Percentiles rank a stretch among this genome's conserved stretches.
Conservation (phyloP, 1,140 invertebrate species). For the Bombyx mandarina region DNA sequence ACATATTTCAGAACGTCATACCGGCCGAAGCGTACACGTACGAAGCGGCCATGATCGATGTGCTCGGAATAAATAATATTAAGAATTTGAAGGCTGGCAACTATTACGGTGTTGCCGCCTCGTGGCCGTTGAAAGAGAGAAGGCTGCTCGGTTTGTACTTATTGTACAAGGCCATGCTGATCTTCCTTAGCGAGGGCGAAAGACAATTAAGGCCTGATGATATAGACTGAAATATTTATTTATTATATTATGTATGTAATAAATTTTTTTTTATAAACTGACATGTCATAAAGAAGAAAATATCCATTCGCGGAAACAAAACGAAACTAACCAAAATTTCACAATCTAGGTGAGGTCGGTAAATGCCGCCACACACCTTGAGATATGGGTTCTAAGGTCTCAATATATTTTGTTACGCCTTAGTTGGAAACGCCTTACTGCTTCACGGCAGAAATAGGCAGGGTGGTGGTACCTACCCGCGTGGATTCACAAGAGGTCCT, state of each 20-base stretch:
- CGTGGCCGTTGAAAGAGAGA: constrained; percentile 81
- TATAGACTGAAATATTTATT: constrained; percentile 55
- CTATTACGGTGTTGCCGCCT: constrained; percentile 83
- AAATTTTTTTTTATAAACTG: too few relatives aligned
- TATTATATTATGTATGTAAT: constrained; percentile 10
- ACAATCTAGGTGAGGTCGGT: too few relatives aligned
- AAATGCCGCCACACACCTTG: too few relatives aligned
- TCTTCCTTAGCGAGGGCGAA: constrained; percentile 90
- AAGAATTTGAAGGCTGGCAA: constrained; percentile 88
- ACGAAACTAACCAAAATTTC: too few relatives aligned
- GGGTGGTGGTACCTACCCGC: too few relatives aligned
- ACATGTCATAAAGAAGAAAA: too few relatives aligned
- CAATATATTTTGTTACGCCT: too few relatives aligned
- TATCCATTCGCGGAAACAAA: too few relatives aligned
- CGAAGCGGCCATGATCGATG: constrained; percentile 94
- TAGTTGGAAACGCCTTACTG: too few relatives aligned
- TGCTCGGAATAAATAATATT: constrained; percentile 82
- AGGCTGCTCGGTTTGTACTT: constrained; percentile 84
- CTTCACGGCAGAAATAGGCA: too few relatives aligned
- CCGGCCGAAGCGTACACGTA: constrained; percentile 93
- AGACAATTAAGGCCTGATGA: constrained; percentile 80
- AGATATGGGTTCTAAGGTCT: too few relatives aligned
- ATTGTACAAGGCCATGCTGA: constrained; percentile 87
- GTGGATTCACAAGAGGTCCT: too few relatives aligned
- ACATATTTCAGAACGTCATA: constrained; percentile 92